Evolutionary conservation across 2,113 vertebrate species (phyloP).

Genomic region (Etheostoma cragini): DNA sequence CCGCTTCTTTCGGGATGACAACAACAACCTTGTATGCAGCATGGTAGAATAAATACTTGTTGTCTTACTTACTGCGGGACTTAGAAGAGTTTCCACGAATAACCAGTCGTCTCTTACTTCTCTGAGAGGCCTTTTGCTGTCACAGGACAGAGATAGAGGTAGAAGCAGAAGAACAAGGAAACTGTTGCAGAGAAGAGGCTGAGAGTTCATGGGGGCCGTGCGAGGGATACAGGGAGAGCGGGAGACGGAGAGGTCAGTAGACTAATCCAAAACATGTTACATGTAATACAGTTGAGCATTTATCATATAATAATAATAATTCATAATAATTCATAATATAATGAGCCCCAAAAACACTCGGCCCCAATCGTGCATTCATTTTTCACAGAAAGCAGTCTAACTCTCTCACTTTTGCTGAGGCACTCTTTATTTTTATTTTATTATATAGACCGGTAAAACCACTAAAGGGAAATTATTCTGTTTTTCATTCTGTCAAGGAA

Average conservation of each 20-base stretch:
- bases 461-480: not conserved
- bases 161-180: constrained; percentile 79
- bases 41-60: not conserved
- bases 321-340: too few species aligned
- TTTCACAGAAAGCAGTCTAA: not conserved
- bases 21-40: not conserved
- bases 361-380: not conserved
- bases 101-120: constrained; percentile 26
- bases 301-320: too few species aligned
- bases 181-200: constrained; percentile 82
- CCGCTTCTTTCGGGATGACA: not conserved
- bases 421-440: not conserved
- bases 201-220: constrained; percentile 4
- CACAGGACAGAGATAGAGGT: constrained; percentile 77
- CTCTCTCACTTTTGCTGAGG: not conserved
- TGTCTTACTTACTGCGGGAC: constrained; percentile 72
- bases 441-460: too few species aligned
- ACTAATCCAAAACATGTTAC: not conserved
- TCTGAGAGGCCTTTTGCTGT: constrained; percentile 8
- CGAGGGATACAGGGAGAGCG: constrained; percentile 3
- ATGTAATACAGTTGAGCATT: not conserved
- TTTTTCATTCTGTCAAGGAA: not conserved
- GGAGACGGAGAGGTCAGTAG: constrained; percentile 4
- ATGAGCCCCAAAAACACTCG: not conserved
- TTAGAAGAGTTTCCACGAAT: constrained; percentile 54